Evolutionary conservation across 92 coral and sea anemone genomes (phyloP).

Genomic region (Zoanthus sansibaricus): DNA sequence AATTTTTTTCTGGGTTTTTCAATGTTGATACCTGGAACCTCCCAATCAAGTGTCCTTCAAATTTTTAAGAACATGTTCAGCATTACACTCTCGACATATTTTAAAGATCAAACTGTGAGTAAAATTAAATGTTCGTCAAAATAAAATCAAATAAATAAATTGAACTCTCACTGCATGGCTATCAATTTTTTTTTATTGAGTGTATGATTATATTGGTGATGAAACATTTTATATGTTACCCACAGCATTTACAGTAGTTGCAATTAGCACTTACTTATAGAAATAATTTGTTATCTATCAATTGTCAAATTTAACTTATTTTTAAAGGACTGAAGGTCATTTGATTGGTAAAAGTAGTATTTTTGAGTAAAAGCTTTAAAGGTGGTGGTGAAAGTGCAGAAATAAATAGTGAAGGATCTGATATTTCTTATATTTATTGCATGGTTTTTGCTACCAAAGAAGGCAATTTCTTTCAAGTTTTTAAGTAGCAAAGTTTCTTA

Average conservation of each 20-base stretch:
- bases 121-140: slow-evolving; percentile 8
- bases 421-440: too few relatives aligned
- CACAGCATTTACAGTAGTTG: neutral
- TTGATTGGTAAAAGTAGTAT: neutral
- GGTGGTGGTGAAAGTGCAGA: too few relatives aligned
- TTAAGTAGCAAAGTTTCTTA: too few relatives aligned
- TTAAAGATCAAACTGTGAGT: slow-evolving; percentile 69
- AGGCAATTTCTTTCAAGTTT: too few relatives aligned
- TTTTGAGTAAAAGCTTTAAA: neutral
- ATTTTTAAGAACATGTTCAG: slow-evolving; percentile 53
- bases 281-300: neutral
- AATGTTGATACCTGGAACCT: slow-evolving; percentile 53
- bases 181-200: neutral
- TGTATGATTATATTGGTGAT: neutral
- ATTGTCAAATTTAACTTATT: neutral
- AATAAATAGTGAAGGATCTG: too few relatives aligned
- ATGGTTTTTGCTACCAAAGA: too few relatives aligned
- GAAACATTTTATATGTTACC: neutral
- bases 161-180: slow-evolving; percentile 6
- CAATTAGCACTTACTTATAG: neutral
- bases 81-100: slow-evolving; percentile 58
- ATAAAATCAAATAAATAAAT: neutral
- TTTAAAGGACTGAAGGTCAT: neutral
- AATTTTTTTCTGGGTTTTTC: slow-evolving; percentile 64
- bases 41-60: slow-evolving; percentile 56